A percentile compares a stretch with the other conserved stretches of the same genome.
Evolutionary conservation across 2,113 vertebrate genomes (phyloP).

Genomic region (Mormyrus lacerda): DNA sequence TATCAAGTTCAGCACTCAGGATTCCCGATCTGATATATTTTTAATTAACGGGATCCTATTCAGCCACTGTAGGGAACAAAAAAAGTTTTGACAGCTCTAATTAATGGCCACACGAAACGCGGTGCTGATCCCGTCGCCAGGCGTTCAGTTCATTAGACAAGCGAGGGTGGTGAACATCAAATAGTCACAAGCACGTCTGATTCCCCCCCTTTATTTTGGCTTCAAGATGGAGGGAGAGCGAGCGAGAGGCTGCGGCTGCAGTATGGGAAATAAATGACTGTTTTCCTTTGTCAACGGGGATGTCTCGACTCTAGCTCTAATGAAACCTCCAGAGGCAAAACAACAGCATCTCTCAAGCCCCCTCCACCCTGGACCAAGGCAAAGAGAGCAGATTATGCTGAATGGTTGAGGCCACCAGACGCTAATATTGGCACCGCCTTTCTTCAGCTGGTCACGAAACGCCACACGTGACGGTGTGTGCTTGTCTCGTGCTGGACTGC

Average conservation of each 20-base stretch:
- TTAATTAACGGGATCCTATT: slow-evolving; percentile 73
- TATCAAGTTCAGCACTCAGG: slow-evolving; percentile 53
- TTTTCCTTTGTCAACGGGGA: slow-evolving; percentile 64
- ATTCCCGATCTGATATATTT: slow-evolving; percentile 72
- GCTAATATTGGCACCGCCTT: background rate
- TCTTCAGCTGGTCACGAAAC: background rate
- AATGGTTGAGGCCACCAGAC: slow-evolving; percentile 7
- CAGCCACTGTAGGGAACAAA: slow-evolving; percentile 63
- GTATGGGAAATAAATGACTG: slow-evolving; percentile 69
- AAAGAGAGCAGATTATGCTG: slow-evolving; percentile 13
- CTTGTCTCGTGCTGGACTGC: background rate
- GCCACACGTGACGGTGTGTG: background rate
- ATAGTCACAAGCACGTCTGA: slow-evolving; percentile 43
- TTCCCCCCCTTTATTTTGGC: slow-evolving; percentile 39
- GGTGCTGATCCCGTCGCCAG: slow-evolving; percentile 44
- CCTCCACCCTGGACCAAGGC: background rate
- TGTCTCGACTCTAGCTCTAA: slow-evolving; percentile 49
- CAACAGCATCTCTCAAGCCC: slow-evolving; percentile 52
- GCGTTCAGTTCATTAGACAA: slow-evolving; percentile 64
- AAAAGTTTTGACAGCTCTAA: slow-evolving; percentile 74
- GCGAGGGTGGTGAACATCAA: slow-evolving; percentile 59
- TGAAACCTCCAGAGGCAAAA: slow-evolving; percentile 72
- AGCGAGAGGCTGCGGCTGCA: slow-evolving; percentile 46
- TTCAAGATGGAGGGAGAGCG: slow-evolving; percentile 25
- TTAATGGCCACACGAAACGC: slow-evolving; percentile 59